A percentile compares a stretch with the other conserved stretches of the same genome.
These are phyloP conservation scores for Trissonchulus latispiculum DNA, from an alignment of 2,888 invertebrate genomes.

Conservation along the genomic window DNA sequence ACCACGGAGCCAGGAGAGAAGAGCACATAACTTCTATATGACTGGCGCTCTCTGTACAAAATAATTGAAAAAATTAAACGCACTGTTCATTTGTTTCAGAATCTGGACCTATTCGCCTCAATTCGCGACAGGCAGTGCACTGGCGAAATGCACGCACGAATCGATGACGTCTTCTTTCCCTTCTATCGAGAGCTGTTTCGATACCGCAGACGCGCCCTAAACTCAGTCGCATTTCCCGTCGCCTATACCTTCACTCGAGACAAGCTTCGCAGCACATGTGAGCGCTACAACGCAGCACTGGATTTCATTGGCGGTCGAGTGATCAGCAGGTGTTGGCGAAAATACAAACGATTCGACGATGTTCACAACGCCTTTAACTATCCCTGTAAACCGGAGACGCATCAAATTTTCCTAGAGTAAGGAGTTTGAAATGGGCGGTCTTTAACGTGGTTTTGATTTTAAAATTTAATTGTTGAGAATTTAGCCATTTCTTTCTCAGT, in stretches of 20 bases:
- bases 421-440: no score
- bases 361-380: not conserved
- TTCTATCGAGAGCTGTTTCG: not conserved
- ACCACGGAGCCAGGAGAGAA: no score
- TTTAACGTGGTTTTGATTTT: no score
- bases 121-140: not conserved
- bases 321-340: not conserved
- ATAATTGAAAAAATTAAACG: no score
- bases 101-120: not conserved
- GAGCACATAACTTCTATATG: no score
- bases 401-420: not conserved
- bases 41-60: no score
- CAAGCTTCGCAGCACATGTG: not conserved
- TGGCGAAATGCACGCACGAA: not conserved
- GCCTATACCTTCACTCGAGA: not conserved
- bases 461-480: no score
- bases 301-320: not conserved
- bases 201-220: not conserved
- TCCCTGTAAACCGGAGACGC: not conserved
- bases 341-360: not conserved
- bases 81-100: not conserved
- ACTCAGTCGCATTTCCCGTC: not conserved
- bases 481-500: no score
- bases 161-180: not conserved
- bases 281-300: not conserved